Conservation (phyloP, 2,113 vertebrate genomes). For the Periophthalmodon schlosseri region DNA sequence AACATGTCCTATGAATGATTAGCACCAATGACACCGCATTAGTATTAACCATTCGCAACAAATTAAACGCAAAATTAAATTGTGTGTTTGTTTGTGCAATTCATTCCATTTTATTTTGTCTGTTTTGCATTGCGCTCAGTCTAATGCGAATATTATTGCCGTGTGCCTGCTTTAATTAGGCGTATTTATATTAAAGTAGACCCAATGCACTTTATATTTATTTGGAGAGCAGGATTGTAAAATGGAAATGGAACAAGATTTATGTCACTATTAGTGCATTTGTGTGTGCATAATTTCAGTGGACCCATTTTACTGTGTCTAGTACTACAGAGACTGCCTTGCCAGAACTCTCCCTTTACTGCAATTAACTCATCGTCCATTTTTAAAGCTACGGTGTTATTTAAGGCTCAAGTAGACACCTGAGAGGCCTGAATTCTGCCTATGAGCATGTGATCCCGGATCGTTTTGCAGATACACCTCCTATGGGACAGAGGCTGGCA, state of each 20-base stretch:
- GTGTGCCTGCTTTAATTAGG: not conserved
- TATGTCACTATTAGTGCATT: conserved; percentile 52
- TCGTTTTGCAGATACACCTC: conserved; percentile 69
- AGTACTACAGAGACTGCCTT: conserved; percentile 19
- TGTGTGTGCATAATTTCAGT: conserved; percentile 22
- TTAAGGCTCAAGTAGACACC: conserved; percentile 67
- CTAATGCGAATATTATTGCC: conserved; percentile 14
- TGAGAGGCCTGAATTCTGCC: conserved; percentile 68
- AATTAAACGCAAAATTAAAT: not conserved
- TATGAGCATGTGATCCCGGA: conserved; percentile 72
- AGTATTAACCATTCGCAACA: not conserved
- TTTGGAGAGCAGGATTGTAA: conserved; percentile 73
- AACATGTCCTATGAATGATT: not conserved
- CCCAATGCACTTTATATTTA: conserved; percentile 23
- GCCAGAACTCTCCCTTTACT: conserved; percentile 48
- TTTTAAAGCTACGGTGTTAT: conserved; percentile 72
- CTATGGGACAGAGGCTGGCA: conserved; percentile 38
- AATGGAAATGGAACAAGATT: conserved; percentile 56
- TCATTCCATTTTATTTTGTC: not conserved
- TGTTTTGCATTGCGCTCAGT: conserved; percentile 8
- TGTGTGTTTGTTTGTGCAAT: conserved; percentile 5
- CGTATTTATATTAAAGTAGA: conserved; percentile 4
- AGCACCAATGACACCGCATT: not conserved
- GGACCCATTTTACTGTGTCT: conserved; percentile 37
- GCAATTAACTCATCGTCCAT: conserved; percentile 71